Evolutionary conservation across 2,797 vertebrate species (phyloP), one percentile per base, ranked within the genome.

Genomic region (Vipera ursinii): DNA sequence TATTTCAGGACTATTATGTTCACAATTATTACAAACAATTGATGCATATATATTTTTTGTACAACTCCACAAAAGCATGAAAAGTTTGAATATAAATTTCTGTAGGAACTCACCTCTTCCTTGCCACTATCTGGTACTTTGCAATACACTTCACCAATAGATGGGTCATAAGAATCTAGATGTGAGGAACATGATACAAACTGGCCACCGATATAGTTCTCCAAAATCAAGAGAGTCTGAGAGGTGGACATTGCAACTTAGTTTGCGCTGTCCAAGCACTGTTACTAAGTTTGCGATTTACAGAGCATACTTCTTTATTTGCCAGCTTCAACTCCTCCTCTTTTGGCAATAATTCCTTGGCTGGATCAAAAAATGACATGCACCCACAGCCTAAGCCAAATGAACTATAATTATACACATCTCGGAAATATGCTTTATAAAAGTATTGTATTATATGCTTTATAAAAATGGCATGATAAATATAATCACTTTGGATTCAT

Each of bases 161-260:
- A 99, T 0, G 99, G 99, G 78, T 99, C 97, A 4, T 98, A 98
- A 1, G 99, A 99, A 96, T 99, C 98, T 59, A 99, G 95, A 56
- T 98, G 98, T 0, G 96, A 97, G 78, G 92, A 92, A 93, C 98
- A 98, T 24, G 98, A 96, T 59, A 98, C 94, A 91, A 99, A 99
- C 94, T 97, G 98, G 3, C 99, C 99, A 24, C 97, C 98, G 56
- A 99, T 99, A 93, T 98, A 99, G 95, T 99, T 99, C 96, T 99
- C 98, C 96, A 99, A 95, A 51, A 98, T 96, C 96, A 99, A 90
- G 59, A 96, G 93, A 2, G 96, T 65, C 55, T 91, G 90, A 28
- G 96, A 94, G 56, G 94, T 96, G 22, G 97, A 97, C 96, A 98
- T 96, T 38, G 88, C 95, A 1, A 93, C 17, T 63, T 96, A 73